Conservation (phyloP, 2,888 invertebrate species). For the Drosophila mimetica region DNA sequence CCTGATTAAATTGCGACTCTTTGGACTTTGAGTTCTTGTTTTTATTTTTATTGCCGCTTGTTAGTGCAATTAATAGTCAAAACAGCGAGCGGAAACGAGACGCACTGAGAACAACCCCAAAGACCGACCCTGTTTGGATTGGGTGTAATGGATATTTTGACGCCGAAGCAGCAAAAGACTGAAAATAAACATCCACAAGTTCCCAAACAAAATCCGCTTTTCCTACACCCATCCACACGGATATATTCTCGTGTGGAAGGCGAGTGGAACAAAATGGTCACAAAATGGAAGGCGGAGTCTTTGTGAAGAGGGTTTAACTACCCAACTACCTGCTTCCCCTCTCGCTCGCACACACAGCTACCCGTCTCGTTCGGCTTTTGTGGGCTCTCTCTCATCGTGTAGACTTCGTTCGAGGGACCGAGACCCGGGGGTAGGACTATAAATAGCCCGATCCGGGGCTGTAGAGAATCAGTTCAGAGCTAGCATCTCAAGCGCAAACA, state of each 20-base stretch:
- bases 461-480: constrained; percentile 73
- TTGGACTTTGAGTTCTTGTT: constrained; percentile 14
- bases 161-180: constrained; percentile 80
- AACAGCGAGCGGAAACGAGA: constrained; percentile 33
- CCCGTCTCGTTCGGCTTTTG: constrained; percentile 15
- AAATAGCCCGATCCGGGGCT: constrained; percentile 69
- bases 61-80: constrained; percentile 60
- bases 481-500: constrained; percentile 27
- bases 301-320: background rate
- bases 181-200: constrained; percentile 82
- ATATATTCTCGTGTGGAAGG: constrained; percentile 47
- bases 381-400: constrained; percentile 31
- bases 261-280: constrained; percentile 75
- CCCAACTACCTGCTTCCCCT: constrained; percentile 25
- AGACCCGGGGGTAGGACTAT: constrained; percentile 63
- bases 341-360: constrained; percentile 16
- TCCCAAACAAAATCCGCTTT: constrained; percentile 61
- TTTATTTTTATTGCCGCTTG: constrained; percentile 36
- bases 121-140: constrained; percentile 80
- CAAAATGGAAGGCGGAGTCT: constrained; percentile 73
- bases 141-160: constrained; percentile 83
- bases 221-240: background rate
- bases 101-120: constrained; percentile 30
- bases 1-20: constrained; percentile 39
- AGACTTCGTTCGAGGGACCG: constrained; percentile 43